Percentiles rank a stretch among this genome's conserved stretches.
These are phyloP conservation scores for Chouioia cunea DNA, from an alignment of 2,888 invertebrate species.

Conservation along the genomic window DNA sequence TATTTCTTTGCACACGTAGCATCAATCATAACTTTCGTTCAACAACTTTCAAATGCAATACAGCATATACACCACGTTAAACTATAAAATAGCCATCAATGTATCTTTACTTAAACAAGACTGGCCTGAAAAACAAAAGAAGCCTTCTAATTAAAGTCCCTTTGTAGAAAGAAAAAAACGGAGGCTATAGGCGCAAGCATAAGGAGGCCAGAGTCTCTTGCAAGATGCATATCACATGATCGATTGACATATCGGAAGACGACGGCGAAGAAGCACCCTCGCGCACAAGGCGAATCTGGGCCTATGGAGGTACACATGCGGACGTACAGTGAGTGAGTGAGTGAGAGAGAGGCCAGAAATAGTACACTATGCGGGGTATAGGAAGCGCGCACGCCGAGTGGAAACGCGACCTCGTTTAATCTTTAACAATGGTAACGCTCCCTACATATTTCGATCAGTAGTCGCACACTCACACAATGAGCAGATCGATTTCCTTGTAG, in stretches of 20 bases:
- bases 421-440: conserved; percentile 50
- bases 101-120: too few relatives aligned
- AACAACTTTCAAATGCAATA: too few relatives aligned
- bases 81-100: too few relatives aligned
- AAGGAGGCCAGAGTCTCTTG: conserved; percentile 6
- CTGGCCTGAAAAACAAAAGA: too few relatives aligned
- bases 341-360: conserved; percentile 23
- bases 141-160: too few relatives aligned
- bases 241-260: conserved; percentile 22
- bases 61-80: too few relatives aligned
- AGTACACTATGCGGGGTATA: conserved; percentile 4
- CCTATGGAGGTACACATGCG: conserved; percentile 21
- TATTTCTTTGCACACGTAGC: too few relatives aligned
- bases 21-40: too few relatives aligned
- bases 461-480: conserved; percentile 10
- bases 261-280: background rate
- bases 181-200: background rate
- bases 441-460: conserved; percentile 39
- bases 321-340: background rate
- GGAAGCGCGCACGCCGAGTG: conserved; percentile 21
- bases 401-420: conserved; percentile 51
- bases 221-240: conserved; percentile 12
- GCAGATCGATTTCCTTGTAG: conserved; percentile 43
- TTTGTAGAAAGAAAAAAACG: background rate
- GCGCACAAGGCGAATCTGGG: conserved; percentile 21